Evolutionary conservation across 2,888 invertebrate species (phyloP).

Genomic region (Thalpophila matura): DNA sequence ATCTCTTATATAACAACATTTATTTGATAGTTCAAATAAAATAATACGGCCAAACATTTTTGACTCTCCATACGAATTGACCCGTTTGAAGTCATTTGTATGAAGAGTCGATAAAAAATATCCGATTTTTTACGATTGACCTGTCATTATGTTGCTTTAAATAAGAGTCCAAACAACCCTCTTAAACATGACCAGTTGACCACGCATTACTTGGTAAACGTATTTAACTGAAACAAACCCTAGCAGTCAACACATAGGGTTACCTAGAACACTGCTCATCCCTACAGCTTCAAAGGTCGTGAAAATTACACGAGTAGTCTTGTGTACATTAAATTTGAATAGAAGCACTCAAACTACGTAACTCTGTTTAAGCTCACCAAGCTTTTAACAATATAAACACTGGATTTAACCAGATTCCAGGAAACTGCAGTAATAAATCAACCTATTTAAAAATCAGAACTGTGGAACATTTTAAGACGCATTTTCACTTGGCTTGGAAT

Average conservation of each 20-base stretch:
- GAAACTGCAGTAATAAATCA: constrained; percentile 43
- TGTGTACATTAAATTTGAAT: constrained; percentile 47
- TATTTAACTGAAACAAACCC: not conserved
- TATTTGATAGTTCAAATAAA: too few species aligned
- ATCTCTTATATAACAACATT: too few species aligned
- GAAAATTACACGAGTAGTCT: constrained; percentile 42
- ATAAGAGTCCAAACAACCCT: too few species aligned
- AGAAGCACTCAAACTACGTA: constrained; percentile 43
- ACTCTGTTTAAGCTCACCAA: constrained; percentile 27
- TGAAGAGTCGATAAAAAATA: too few species aligned
- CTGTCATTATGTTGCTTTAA: too few species aligned
- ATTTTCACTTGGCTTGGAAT: constrained; percentile 45
- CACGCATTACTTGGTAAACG: too few species aligned
- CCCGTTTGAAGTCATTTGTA: too few species aligned
- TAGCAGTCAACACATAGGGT: not conserved
- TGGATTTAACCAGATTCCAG: constrained; percentile 39
- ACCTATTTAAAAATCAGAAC: constrained; percentile 43
- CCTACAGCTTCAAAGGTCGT: constrained; percentile 10
- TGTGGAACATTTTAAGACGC: constrained; percentile 43
- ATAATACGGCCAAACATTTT: too few species aligned
- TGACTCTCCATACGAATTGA: too few species aligned
- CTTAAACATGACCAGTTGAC: too few species aligned
- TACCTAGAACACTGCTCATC: constrained; percentile 3
- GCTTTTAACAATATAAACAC: constrained; percentile 56
- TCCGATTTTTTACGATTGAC: too few species aligned